A percentile compares a stretch with the other conserved stretches of the same genome.
phyloP scores from a whole-genome alignment of 2,888 invertebrate species.

The Sylvicola cinctus region DNA sequence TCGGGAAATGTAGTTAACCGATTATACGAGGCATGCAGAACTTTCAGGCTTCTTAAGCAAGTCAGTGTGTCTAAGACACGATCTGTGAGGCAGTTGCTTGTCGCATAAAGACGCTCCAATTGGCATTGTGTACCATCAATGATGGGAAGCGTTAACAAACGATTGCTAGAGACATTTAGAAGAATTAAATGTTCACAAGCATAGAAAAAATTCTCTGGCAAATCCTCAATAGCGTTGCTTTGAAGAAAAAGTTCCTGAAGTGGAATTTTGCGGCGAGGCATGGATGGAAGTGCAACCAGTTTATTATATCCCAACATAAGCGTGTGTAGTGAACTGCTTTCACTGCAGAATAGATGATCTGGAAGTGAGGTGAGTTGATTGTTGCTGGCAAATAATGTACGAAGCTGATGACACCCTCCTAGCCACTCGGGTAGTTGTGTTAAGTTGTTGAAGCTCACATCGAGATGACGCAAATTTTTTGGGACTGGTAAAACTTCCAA shows the following conservation, averaged over 20 bases:
- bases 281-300: slow-evolving; percentile 48
- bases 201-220: slow-evolving; percentile 59
- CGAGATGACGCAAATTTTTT: slow-evolving; percentile 47
- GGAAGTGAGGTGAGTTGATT: slow-evolving; percentile 48
- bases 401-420: slow-evolving; percentile 46
- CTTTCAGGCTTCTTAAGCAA: slow-evolving; percentile 40
- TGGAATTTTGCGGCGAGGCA: slow-evolving; percentile 39
- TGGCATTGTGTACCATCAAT: slow-evolving; percentile 35
- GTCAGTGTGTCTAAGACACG: slow-evolving; percentile 42
- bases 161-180: slow-evolving; percentile 62
- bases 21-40: slow-evolving; percentile 61
- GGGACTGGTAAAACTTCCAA: slow-evolving; percentile 49
- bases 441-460: slow-evolving; percentile 59
- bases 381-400: slow-evolving; percentile 52
- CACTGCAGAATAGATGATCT: slow-evolving; percentile 51
- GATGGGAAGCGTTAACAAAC: slow-evolving; percentile 44
- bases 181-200: slow-evolving; percentile 40
- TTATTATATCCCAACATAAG: slow-evolving; percentile 61
- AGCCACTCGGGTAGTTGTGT: slow-evolving; percentile 57
- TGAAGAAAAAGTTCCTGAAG: slow-evolving; percentile 53
- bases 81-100: slow-evolving; percentile 58
- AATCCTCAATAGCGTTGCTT: slow-evolving; percentile 50
- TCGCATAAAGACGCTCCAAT: slow-evolving; percentile 47
- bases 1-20: slow-evolving; percentile 52
- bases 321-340: slow-evolving; percentile 48